These are phyloP conservation scores for Dipodomys spectabilis DNA, from an alignment of 2,113 vertebrate genomes.

Conservation along the genomic window DNA sequence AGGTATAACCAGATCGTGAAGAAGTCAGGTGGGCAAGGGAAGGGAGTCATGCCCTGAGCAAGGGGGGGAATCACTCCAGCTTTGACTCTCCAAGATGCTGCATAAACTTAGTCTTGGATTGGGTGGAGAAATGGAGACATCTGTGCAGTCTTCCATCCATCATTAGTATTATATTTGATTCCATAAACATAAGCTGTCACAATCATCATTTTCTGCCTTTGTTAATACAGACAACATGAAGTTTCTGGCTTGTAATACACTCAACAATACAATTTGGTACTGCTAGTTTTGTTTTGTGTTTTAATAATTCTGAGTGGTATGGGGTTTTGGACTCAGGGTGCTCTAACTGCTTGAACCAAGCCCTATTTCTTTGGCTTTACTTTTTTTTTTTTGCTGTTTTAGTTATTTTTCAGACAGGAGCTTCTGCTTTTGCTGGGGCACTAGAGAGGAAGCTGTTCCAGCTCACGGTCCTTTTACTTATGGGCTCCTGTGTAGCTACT, in stretches of 20 bases:
- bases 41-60: not conserved
- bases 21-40: not conserved
- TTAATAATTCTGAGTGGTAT: too few species aligned
- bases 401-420: too few species aligned
- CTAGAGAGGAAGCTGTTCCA: too few species aligned
- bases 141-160: not conserved
- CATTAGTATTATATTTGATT: not conserved
- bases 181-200: not conserved
- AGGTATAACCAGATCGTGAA: too few species aligned
- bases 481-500: too few species aligned
- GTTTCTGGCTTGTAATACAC: not conserved
- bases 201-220: not conserved
- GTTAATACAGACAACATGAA: not conserved
- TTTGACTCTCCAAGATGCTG: not conserved
- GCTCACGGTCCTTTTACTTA: too few species aligned
- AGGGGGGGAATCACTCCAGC: not conserved
- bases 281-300: too few species aligned
- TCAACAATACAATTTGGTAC: not conserved
- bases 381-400: too few species aligned
- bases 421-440: too few species aligned
- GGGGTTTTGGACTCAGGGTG: too few species aligned
- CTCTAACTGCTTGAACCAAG: too few species aligned
- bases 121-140: not conserved
- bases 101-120: not conserved
- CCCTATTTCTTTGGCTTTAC: too few species aligned